Conservation (phyloP, 1,140 invertebrate species). For the Drosophila burlai region DNA sequence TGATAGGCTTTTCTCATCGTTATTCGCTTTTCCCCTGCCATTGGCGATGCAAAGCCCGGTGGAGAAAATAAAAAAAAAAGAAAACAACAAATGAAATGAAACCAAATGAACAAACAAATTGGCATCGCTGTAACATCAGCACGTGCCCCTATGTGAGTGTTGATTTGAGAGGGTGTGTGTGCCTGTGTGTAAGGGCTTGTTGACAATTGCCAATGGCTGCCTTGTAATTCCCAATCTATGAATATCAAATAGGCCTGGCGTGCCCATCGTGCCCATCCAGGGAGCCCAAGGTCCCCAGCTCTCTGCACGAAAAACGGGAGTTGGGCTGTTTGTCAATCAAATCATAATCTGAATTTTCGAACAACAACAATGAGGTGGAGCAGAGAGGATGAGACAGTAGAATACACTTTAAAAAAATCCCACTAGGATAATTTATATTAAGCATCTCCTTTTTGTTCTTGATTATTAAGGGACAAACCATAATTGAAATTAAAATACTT, state of each 20-base stretch:
- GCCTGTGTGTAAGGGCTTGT: conserved; percentile 54
- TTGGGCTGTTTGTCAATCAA: conserved; percentile 67
- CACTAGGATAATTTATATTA: background rate
- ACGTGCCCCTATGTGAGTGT: conserved; percentile 52
- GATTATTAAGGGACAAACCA: background rate
- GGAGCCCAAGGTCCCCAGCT: conserved; percentile 55
- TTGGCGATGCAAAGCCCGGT: background rate
- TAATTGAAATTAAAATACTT: background rate
- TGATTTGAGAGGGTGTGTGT: background rate
- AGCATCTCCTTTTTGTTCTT: background rate
- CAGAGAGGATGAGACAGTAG: background rate
- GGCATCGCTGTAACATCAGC: conserved; percentile 65
- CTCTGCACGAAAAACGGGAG: conserved; percentile 20
- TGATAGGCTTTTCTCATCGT: conserved; percentile 26
- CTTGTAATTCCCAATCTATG: conserved; percentile 83
- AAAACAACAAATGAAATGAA: conserved; percentile 45
- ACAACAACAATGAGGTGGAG: conserved; percentile 38
- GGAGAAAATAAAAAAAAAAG: background rate
- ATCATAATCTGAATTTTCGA: conserved; percentile 80
- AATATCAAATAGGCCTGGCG: conserved; percentile 75
- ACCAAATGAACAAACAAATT: conserved; percentile 70
- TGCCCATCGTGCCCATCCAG: conserved; percentile 31
- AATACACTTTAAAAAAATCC: background rate
- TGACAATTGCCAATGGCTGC: conserved; percentile 80
- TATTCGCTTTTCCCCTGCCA: conserved; percentile 34